Conservation (phyloP, 1,140 invertebrate species). For the Polypedilum vanderplanki region DNA sequence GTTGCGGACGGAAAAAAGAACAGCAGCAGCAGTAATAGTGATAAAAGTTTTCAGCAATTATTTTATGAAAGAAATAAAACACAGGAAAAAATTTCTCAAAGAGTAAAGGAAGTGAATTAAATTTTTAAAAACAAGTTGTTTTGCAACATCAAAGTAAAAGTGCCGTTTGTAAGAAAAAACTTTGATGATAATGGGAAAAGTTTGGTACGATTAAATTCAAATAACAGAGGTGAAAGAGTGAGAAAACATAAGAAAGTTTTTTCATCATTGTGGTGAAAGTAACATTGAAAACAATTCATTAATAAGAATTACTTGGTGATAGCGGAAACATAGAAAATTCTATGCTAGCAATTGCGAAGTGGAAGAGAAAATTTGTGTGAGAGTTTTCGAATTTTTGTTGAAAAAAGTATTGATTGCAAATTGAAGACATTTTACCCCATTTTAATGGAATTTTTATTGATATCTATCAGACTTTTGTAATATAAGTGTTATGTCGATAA, state of each 20-base stretch:
- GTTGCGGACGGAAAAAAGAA: constrained; percentile 2
- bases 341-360: background rate
- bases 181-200: no score
- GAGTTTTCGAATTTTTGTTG: background rate
- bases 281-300: constrained; percentile 1
- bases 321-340: background rate
- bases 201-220: no score
- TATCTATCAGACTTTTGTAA: background rate
- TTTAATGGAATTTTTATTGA: background rate
- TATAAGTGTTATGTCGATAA: background rate
- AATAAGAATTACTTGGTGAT: background rate
- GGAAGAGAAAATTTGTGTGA: background rate
- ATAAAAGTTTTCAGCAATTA: background rate
- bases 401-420: background rate
- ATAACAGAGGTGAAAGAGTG: background rate
- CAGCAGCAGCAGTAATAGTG: background rate
- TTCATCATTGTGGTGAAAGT: background rate
- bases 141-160: background rate
- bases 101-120: background rate
- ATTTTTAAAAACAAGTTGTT: background rate
- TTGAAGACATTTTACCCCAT: no score
- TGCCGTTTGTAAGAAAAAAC: background rate
- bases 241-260: background rate
- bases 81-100: background rate
- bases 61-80: background rate